Base-by-base conservation (phyloP, 2,888 invertebrate genomes). In the Caenorhabditis sp. region DNA sequence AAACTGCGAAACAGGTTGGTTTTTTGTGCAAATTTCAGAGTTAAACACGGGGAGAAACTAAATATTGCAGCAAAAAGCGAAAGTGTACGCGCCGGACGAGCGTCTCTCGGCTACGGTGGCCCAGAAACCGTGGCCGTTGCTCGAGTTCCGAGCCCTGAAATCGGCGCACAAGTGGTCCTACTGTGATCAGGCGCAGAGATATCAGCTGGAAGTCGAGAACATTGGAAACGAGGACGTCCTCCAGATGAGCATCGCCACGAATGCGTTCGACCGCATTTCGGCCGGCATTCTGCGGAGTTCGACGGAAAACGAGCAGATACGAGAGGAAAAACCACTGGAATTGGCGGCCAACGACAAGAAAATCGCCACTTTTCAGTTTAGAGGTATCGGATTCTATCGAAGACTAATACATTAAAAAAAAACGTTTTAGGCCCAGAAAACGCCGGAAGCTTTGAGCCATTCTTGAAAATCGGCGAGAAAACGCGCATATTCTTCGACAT, bases 101-200 rank as follows among this genome's bases (percentile, higher is more conserved):
- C 79, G 87, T 2, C 80, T 87, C 8, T 27, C 46, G 4, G 80
- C 83, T 5, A 63, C 26, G 11, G 83, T 87, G 2, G 50, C 85
- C 8, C 26, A 61, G 11, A 45, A 63, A 26, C 48, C 65, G 20
- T 85, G 84, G 84, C 87, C 87, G 1, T 75, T 87, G 5, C n/a
- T 85, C 26, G 81, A 83, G 52, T 76, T 86, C 22, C 48, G 61
- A 20, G 45, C 78, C 4, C 35, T 78, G 7, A 74, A 78, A 39
- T 13, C 37, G 1, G 72, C 77, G 13, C 41, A 52, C 26, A 68
- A 71, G 20, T 68, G 41, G 43, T 32, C 52, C 5, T 85, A 66
- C 50, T 80, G 82, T 30, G 79, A 76, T 27, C 85, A 85, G 46
- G 77, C 79, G 9, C 68, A 75, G 39, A 48, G 61, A 41, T 72